phyloP scores from a whole-genome alignment of 2,888 invertebrate genomes.

The Ptycholaimellus sp. region DNA sequence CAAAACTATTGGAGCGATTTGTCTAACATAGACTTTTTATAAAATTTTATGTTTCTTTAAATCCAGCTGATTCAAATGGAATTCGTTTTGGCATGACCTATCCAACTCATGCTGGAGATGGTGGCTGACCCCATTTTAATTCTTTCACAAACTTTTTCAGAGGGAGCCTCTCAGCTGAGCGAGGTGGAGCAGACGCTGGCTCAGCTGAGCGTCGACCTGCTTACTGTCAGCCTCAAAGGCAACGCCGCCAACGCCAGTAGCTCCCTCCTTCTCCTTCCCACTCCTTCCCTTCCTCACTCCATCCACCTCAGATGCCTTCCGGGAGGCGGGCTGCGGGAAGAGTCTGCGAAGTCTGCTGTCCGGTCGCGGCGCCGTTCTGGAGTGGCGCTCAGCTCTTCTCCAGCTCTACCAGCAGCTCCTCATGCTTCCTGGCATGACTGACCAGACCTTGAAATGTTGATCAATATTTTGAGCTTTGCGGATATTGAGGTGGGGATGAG shows the following conservation, averaged over 20 bases:
- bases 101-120: too few relatives aligned
- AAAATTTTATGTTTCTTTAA: too few relatives aligned
- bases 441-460: neutral
- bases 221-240: slow-evolving; percentile 45
- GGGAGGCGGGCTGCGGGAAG: slow-evolving; percentile 85
- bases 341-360: too few relatives aligned
- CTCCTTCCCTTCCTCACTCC: too few relatives aligned
- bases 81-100: too few relatives aligned
- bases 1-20: too few relatives aligned
- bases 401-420: slow-evolving; percentile 59
- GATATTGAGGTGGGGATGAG: slow-evolving; percentile 68
- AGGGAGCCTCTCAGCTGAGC: slow-evolving; percentile 10
- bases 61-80: too few relatives aligned
- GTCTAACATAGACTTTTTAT: too few relatives aligned
- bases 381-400: slow-evolving; percentile 28
- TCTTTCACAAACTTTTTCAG: slow-evolving; percentile 6
- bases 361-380: slow-evolving; percentile 22
- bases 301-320: slow-evolving; percentile 41
- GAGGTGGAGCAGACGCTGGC: slow-evolving; percentile 53
- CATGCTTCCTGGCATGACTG: slow-evolving; percentile 42
- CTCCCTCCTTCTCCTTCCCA: neutral
- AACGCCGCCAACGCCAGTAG: slow-evolving; percentile 15
- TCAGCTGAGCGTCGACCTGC: slow-evolving; percentile 57
- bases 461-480: slow-evolving; percentile 34
- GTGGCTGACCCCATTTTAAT: too few relatives aligned